Percentiles rank a stretch among this genome's conserved stretches.
These are phyloP conservation scores for Platalea minor DNA, from an alignment of 2,797 vertebrate species.

Conservation along the genomic window DNA sequence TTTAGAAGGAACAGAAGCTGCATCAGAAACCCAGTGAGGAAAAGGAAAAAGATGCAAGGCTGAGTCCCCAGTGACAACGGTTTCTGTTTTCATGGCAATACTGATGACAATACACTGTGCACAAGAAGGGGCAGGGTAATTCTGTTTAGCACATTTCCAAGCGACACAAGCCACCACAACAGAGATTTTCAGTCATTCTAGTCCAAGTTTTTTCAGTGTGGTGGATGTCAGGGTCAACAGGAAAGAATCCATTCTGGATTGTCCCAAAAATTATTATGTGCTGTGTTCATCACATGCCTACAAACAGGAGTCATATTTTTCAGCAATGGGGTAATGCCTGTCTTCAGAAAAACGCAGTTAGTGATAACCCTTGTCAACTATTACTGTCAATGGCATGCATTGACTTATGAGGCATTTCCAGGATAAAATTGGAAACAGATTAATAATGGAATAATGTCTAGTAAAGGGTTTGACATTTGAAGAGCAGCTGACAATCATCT, in stretches of 20 bases:
- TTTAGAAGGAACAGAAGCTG: not conserved
- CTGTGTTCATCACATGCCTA: not conserved
- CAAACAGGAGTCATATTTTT: not conserved
- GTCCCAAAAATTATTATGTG: not conserved
- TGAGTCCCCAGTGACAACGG: too few species aligned
- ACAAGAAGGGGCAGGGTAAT: not conserved
- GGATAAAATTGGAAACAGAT: not conserved
- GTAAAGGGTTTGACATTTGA: not conserved
- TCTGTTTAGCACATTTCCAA: not conserved
- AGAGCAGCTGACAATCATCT: not conserved
- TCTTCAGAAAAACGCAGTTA: not conserved
- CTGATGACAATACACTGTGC: too few species aligned
- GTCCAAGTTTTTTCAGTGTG: not conserved
- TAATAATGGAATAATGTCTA: not conserved
- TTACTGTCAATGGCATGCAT: not conserved
- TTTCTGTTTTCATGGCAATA: not conserved
- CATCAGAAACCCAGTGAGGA: not conserved
- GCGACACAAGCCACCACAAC: not conserved
- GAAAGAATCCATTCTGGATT: not conserved
- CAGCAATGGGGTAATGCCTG: not conserved
- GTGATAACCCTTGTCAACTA: not conserved
- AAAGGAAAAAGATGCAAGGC: not conserved
- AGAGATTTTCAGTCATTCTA: not conserved
- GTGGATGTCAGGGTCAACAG: not conserved
- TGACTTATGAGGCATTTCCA: not conserved